A percentile compares a stretch with the other conserved stretches of the same genome.
These are phyloP conservation scores for Karalla daura DNA, from an alignment of 2,797 vertebrate species.

Conservation along the genomic window DNA sequence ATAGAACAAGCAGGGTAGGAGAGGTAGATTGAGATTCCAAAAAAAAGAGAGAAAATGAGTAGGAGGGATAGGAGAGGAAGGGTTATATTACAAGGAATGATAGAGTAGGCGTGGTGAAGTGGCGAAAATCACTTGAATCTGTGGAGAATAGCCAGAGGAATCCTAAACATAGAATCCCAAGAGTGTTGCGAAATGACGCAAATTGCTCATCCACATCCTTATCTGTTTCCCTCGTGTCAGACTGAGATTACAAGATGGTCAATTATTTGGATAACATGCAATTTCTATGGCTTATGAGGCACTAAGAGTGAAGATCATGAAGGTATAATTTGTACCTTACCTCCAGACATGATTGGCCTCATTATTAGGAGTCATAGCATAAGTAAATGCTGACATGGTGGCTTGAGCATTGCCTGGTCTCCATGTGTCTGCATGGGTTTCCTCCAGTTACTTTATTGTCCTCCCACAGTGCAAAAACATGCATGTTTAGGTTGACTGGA, in stretches of 20 bases:
- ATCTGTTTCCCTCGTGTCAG: neutral
- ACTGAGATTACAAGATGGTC: too few species aligned
- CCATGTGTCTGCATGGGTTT: too few species aligned
- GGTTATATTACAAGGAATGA: neutral
- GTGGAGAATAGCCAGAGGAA: constrained; percentile 1
- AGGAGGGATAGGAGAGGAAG: neutral
- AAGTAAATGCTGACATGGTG: too few species aligned
- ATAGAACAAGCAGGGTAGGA: constrained; percentile 1
- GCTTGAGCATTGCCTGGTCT: too few species aligned
- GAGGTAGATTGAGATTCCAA: neutral
- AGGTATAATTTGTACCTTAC: too few species aligned
- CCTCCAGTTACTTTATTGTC: too few species aligned
- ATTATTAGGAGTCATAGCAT: too few species aligned
- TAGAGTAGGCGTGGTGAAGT: neutral
- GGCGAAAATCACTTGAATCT: constrained; percentile 9
- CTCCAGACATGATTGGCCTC: too few species aligned
- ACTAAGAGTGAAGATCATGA: too few species aligned
- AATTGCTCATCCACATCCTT: neutral
- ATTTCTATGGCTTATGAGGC: neutral
- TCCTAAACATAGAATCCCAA: neutral
- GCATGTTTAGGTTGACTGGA: too few species aligned
- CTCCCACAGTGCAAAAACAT: too few species aligned
- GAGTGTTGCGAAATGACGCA: neutral
- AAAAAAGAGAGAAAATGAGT: neutral
- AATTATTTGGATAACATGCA: too few species aligned